Percentiles rank a stretch among this genome's conserved stretches.
Conservation (phyloP, 92 coral and sea anemone genomes). For the Hydrozoanthus gracilis region DNA sequence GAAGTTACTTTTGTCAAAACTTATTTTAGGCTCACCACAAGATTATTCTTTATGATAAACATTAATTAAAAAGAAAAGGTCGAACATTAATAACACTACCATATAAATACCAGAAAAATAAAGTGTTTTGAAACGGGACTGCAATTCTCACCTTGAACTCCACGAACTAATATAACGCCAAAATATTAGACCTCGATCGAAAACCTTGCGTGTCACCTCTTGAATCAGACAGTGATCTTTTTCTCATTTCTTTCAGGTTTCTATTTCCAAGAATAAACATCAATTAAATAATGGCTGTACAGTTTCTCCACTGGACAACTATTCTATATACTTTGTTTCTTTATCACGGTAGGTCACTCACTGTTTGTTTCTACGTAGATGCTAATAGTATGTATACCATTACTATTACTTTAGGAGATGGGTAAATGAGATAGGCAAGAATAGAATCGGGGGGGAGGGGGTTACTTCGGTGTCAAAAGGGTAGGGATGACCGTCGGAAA, state of each 20-base stretch:
- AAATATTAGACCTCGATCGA: too few relatives aligned
- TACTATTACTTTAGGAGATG: neutral
- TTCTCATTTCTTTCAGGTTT: neutral
- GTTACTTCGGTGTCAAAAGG: too few relatives aligned
- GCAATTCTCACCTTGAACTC: too few relatives aligned
- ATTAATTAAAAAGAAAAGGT: too few relatives aligned
- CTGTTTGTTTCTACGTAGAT: neutral
- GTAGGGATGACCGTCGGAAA: too few relatives aligned
- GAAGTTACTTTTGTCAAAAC: neutral
- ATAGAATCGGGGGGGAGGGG: neutral
- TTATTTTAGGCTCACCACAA: neutral
- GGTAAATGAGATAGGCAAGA: neutral
- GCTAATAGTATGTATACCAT: neutral
- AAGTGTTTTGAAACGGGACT: too few relatives aligned
- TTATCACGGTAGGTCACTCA: constrained; percentile 10
- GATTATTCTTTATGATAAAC: neutral
- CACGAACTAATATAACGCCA: too few relatives aligned
- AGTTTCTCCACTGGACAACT: constrained; percentile 4
- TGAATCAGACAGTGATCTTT: neutral
- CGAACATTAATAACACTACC: too few relatives aligned
- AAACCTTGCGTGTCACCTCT: neutral
- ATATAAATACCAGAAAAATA: too few relatives aligned
- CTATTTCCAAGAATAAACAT: neutral
- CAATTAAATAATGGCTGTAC: neutral
- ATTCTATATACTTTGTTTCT: neutral